These are phyloP conservation scores for Chloroceryle aenea DNA, from an alignment of 2,113 vertebrate species.

Conservation along the genomic window DNA sequence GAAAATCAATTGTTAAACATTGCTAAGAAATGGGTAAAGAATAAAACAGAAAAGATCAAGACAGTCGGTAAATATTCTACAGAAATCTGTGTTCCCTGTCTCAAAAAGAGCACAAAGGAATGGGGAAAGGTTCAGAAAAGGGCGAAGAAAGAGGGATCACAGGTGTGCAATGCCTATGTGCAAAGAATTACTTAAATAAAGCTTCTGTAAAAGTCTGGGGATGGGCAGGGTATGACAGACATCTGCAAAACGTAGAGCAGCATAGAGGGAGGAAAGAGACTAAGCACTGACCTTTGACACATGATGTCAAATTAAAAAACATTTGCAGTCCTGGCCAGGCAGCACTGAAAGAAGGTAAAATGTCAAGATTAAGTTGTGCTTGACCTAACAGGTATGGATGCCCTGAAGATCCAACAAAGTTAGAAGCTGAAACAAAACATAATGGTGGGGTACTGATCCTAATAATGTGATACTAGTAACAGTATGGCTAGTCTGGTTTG, in stretches of 20 bases:
- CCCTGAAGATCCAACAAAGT: neutral
- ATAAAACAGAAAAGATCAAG: neutral
- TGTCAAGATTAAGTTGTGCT: neutral
- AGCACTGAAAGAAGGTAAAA: neutral
- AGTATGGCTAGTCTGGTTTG: neutral
- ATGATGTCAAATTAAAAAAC: neutral
- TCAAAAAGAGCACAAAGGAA: neutral
- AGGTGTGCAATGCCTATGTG: neutral
- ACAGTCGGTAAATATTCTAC: neutral
- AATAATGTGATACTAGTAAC: neutral
- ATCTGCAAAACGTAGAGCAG: neutral
- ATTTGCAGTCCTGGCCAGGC: neutral
- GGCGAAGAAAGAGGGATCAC: neutral
- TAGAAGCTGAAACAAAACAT: neutral
- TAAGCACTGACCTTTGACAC: neutral
- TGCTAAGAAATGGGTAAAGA: neutral
- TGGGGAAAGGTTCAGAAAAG: neutral
- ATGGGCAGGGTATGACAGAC: neutral
- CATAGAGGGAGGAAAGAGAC: neutral
- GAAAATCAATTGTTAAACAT: neutral
- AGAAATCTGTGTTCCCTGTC: neutral
- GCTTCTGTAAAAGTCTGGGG: neutral
- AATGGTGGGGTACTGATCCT: neutral
- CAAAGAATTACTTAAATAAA: neutral
- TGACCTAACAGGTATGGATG: neutral